Conservation (phyloP, 2,888 invertebrate genomes). For the Agrotis clavis region DNA sequence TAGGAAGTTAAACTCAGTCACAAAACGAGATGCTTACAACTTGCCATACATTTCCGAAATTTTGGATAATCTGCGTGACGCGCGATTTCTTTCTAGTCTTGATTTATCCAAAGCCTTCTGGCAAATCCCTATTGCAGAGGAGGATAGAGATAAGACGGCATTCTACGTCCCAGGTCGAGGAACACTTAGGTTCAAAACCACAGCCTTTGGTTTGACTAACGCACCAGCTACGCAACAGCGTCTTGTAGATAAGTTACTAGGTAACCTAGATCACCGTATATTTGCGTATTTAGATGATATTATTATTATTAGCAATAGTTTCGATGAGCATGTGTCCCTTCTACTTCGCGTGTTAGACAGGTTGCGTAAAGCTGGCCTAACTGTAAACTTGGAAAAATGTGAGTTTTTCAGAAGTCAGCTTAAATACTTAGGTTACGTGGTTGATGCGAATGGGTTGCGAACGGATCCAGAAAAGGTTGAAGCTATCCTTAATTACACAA, state of each 20-base stretch:
- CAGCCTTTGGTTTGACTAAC: constrained; percentile 4
- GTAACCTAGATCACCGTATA: neutral
- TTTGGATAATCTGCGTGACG: neutral
- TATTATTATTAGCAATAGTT: too few relatives aligned
- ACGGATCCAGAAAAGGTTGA: constrained; percentile 4
- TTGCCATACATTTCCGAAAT: neutral
- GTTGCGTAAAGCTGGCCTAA: too few relatives aligned
- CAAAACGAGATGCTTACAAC: constrained; percentile 8
- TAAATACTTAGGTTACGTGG: constrained; percentile 1
- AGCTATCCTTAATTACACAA: neutral
- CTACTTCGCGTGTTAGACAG: too few relatives aligned
- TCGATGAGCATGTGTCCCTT: too few relatives aligned
- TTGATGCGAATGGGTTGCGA: constrained; percentile 6
- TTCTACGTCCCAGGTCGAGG: constrained; percentile 6
- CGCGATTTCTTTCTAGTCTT: neutral
- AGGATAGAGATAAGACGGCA: neutral
- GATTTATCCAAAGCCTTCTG: constrained; percentile 3
- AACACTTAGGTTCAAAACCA: constrained; percentile 1
- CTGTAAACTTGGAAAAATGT: too few relatives aligned
- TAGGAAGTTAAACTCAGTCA: neutral
- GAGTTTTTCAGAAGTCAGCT: neutral
- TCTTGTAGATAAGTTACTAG: neutral
- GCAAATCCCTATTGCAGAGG: neutral
- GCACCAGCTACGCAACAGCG: constrained; percentile 7
- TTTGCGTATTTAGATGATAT: neutral